Evolutionary conservation across 2,888 invertebrate species (phyloP).

Genomic region (Glaucopsyche alexis): DNA sequence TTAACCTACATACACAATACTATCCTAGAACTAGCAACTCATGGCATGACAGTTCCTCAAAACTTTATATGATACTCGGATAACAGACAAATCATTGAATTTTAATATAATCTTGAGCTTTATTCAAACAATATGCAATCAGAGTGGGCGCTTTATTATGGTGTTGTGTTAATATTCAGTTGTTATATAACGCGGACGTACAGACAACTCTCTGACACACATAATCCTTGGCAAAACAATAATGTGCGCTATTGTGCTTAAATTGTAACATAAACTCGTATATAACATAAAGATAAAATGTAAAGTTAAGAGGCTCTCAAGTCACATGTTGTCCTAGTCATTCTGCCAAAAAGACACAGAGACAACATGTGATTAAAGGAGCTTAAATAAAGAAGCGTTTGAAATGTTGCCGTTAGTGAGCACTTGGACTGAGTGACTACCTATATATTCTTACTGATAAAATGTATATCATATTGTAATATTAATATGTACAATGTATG

Average conservation of each 20-base stretch:
- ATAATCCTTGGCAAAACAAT: slow-evolving; percentile 37
- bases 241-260: slow-evolving; percentile 30
- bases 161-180: slow-evolving; percentile 36
- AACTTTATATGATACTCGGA: not conserved
- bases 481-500: no score
- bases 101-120: not conserved
- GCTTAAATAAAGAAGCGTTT: no score
- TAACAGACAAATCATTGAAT: not conserved
- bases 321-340: no score
- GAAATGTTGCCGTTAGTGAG: no score
- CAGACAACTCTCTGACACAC: slow-evolving; percentile 37
- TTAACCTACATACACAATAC: not conserved
- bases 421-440: no score
- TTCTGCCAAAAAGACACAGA: no score
- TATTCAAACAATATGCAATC: slow-evolving; percentile 40
- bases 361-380: no score
- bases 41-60: not conserved
- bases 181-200: slow-evolving; percentile 37
- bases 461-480: no score
- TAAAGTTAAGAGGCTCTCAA: no score
- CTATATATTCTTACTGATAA: no score
- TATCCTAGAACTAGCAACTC: not conserved
- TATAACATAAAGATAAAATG: no score
- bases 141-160: slow-evolving; percentile 38
- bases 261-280: slow-evolving; percentile 6